Percentiles rank a stretch among this genome's conserved stretches.
Conservation (phyloP, 1,140 invertebrate genomes). For the Dryas iulia region DNA sequence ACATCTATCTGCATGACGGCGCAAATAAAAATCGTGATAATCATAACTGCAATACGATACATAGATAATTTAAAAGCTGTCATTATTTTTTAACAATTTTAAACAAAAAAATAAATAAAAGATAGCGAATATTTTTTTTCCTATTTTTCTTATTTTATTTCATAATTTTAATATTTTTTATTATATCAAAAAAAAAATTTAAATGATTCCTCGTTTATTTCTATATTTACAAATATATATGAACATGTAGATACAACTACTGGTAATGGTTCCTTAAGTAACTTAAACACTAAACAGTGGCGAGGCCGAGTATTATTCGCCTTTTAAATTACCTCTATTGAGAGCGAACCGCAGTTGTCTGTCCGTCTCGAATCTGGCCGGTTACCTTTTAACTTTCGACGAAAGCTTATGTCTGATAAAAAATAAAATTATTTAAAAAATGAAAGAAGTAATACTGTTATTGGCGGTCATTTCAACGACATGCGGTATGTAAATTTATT, state of each 20-base stretch:
- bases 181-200: no score
- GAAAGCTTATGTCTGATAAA: background rate
- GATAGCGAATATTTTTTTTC: no score
- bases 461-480: slow-evolving; percentile 26
- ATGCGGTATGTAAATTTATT: slow-evolving; percentile 32
- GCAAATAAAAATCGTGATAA: no score
- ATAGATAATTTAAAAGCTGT: no score
- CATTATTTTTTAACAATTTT: no score
- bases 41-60: no score
- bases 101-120: no score
- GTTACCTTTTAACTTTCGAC: background rate
- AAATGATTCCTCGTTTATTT: no score
- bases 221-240: background rate
- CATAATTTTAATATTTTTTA: no score
- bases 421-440: slow-evolving; percentile 17
- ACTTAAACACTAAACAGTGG: background rate
- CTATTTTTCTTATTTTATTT: no score
- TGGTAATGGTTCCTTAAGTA: background rate
- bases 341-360: slow-evolving; percentile 1
- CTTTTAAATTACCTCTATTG: slow-evolving; percentile 19
- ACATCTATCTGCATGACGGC: no score
- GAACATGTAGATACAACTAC: no score
- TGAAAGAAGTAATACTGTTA: slow-evolving; percentile 35
- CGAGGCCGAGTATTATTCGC: slow-evolving; percentile 2
- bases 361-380: background rate